phyloP scores from a whole-genome alignment of 2,888 invertebrate genomes.

The Epirrita christyi region DNA sequence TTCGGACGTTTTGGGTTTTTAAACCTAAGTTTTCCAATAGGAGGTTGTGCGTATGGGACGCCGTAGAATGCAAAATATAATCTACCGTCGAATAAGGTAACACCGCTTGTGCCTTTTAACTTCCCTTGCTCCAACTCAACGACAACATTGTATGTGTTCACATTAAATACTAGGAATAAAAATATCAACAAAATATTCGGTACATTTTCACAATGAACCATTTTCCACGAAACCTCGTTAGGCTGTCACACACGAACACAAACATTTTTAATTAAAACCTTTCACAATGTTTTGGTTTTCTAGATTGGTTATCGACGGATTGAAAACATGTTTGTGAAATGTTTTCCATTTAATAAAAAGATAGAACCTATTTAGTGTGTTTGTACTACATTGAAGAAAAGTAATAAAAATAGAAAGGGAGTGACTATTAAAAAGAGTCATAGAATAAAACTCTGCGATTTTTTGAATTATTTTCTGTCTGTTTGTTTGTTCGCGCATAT shows the following conservation, averaged over 20 bases:
- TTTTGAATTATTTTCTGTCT: no score
- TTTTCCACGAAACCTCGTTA: constrained; percentile 1
- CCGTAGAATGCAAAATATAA: constrained; percentile 70
- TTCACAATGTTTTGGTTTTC: constrained; percentile 10
- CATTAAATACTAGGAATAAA: constrained; percentile 36
- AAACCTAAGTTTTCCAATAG: constrained; percentile 65
- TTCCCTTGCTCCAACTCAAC: constrained; percentile 59
- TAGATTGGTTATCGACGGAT: constrained; percentile 5
- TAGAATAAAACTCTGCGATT: no score
- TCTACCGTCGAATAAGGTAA: constrained; percentile 58
- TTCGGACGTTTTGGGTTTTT: constrained; percentile 61
- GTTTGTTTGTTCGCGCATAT: no score
- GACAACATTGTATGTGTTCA: constrained; percentile 43
- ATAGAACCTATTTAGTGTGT: no score
- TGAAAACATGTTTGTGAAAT: constrained; percentile 7
- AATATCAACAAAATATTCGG: constrained; percentile 37
- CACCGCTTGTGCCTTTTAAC: constrained; percentile 55
- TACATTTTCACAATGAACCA: constrained; percentile 1
- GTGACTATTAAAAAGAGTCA: no score
- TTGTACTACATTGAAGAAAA: no score
- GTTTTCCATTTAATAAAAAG: constrained; percentile 3
- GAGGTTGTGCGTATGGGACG: constrained; percentile 71
- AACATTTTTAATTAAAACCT: constrained; percentile 22
- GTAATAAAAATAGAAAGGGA: no score
- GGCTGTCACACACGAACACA: not conserved